Percentiles rank a stretch among this genome's conserved stretches.
Conservation (phyloP, 2,113 vertebrate genomes). For the Stegostoma tigrinum region DNA sequence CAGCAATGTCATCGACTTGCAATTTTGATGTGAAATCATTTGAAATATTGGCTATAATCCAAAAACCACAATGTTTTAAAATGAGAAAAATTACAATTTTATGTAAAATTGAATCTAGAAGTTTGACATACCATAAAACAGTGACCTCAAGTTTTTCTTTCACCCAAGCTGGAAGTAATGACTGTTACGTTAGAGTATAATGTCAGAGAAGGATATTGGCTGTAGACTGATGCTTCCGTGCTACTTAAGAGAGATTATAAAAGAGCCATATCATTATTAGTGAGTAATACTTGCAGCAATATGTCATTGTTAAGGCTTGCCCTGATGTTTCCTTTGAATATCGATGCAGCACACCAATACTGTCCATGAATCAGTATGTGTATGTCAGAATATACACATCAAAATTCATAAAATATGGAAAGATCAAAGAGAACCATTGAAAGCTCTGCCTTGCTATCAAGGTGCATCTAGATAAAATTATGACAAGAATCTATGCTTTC, state of each 20-base stretch:
- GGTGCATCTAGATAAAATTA: neutral
- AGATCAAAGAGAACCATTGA: neutral
- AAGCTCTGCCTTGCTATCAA: neutral
- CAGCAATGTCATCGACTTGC: neutral
- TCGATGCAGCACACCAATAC: neutral
- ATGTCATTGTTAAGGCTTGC: conserved; percentile 19
- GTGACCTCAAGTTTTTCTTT: neutral
- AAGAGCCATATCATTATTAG: conserved; percentile 8
- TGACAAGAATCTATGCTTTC: neutral
- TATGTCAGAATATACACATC: neutral
- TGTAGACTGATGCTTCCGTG: neutral
- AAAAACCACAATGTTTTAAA: neutral
- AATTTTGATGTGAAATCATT: neutral
- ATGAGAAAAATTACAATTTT: neutral
- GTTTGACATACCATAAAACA: neutral
- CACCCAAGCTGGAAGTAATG: neutral
- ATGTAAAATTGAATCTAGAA: neutral
- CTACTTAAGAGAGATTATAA: neutral
- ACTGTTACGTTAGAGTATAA: neutral
- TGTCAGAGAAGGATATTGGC: neutral
- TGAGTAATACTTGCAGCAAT: neutral
- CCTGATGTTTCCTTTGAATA: neutral
- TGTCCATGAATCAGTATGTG: neutral
- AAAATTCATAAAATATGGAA: neutral
- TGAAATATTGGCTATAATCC: neutral